Conservation (phyloP, 1,140 invertebrate genomes). For the Meloidogyne floridensis region DNA sequence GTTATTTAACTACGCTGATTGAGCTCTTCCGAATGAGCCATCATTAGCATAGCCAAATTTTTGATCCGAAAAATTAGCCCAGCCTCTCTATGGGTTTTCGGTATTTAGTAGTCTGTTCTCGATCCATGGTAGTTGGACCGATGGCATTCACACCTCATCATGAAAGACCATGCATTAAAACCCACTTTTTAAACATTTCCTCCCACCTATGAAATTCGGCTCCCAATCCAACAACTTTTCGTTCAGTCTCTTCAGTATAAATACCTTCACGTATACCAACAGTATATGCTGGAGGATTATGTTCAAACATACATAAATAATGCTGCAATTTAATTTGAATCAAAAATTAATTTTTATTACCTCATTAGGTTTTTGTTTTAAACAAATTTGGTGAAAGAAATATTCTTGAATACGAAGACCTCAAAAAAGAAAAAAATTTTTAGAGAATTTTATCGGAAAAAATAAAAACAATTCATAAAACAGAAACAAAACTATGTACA, state of each 20-base stretch:
- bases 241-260: conserved; percentile 75
- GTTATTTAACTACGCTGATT: no score
- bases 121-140: no score
- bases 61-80: no score
- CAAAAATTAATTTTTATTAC: conserved; percentile 20
- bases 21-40: no score
- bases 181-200: no score
- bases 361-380: conserved; percentile 19
- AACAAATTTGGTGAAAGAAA: conserved; percentile 40
- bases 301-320: conserved; percentile 70
- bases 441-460: background rate
- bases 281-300: conserved; percentile 82
- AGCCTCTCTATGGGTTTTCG: no score
- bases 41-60: no score
- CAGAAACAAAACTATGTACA: no score
- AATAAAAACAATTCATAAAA: no score
- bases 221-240: conserved; percentile 69
- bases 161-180: no score
- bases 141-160: no score
- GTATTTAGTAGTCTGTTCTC: no score
- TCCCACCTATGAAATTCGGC: conserved; percentile 57
- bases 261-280: conserved; percentile 80
- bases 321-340: conserved; percentile 54
- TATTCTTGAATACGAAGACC: conserved; percentile 48
- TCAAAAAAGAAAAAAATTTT: background rate